Evolutionary conservation across 2,113 vertebrate genomes (phyloP), one percentile per base, ranked within the genome.

Genomic region (Labrus mixtus): DNA sequence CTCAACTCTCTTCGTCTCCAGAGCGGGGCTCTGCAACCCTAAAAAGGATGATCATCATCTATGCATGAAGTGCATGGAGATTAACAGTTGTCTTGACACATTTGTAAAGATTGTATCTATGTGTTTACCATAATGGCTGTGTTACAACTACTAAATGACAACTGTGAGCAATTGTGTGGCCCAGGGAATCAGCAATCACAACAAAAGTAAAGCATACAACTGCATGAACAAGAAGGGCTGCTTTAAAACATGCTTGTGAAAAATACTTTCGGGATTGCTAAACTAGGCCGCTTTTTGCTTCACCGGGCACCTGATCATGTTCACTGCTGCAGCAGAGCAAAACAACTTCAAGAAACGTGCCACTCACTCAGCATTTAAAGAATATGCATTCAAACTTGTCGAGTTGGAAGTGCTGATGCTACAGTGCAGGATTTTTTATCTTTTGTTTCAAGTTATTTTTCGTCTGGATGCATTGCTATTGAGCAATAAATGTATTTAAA

Each of bases 41-140:
- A 72, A 64, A 70, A 75, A 45, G 48, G 64, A 79, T 50, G 72
- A 86, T 58, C 78, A 77, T 79, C 89, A 84, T 92, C 86, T 90
- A 88, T 93, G 94, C 93, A 95, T 95, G 94, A 93, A 73, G 69
- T 92, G 94, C 95, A 95, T 95, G 94, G 93, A 91, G 90, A 86
- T 81, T 85, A 90, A 83, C 78, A 80, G 84, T 92, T 20, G 88
- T 93, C 87, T 87, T 88, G 74, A 84, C 79, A 72, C 85, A 87
- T 90, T 84, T 86, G 89, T 93, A 84, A 82, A 83, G 76, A 86
- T 91, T 88, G 79, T 82, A 81, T 93, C 70, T 75, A 51, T 89
- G 90, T 93, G 83, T 78, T 74, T 73, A 71, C 85, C 86, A 85
- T 88, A 68, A 85, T 89, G 79, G 90, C 85, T 87, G 88, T 92